Percentiles rank a stretch among this genome's conserved stretches.
phyloP scores from a whole-genome alignment of 2,113 vertebrate genomes.

The Hepsetus odoe region DNA sequence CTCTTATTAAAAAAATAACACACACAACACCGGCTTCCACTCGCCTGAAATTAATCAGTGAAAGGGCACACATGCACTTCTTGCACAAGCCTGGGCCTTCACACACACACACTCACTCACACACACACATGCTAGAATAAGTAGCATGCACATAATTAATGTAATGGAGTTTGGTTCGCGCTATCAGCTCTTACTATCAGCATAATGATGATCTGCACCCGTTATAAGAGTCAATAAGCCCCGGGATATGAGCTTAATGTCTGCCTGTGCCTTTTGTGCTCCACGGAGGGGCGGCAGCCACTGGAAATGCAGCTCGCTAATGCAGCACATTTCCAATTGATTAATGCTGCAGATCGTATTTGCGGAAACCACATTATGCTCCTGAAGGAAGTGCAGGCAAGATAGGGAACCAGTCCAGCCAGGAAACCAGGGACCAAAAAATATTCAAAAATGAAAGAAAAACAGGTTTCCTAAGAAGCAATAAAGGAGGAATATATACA shows the following conservation, averaged over 20 bases:
- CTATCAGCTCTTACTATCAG: conserved; percentile 47
- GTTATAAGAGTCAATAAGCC: conserved; percentile 60
- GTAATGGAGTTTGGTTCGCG: conserved; percentile 48
- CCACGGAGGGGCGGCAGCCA: conserved; percentile 48
- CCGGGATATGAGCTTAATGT: conserved; percentile 47
- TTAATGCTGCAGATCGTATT: conserved; percentile 70
- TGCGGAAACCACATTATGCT: conserved; percentile 68
- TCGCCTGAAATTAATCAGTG: conserved; percentile 56
- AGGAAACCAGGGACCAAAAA: conserved; percentile 34
- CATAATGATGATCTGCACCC: conserved; percentile 45
- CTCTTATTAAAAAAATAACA: conserved; percentile 60
- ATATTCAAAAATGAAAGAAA: conserved; percentile 29
- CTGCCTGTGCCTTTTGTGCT: conserved; percentile 57
- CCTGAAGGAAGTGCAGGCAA: conserved; percentile 47
- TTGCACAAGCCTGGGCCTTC: too few relatives aligned
- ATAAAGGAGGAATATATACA: too few relatives aligned
- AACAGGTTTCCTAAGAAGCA: too few relatives aligned
- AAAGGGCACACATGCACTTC: conserved; percentile 48
- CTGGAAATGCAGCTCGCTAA: conserved; percentile 61
- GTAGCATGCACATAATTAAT: conserved; percentile 59
- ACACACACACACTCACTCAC: neutral
- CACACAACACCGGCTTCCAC: conserved; percentile 41
- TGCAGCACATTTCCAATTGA: conserved; percentile 67
- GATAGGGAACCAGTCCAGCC: conserved; percentile 46
- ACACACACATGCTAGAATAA: conserved; percentile 28